phyloP scores from a whole-genome alignment of 2,797 vertebrate genomes.

The Sebastes flavidus region DNA sequence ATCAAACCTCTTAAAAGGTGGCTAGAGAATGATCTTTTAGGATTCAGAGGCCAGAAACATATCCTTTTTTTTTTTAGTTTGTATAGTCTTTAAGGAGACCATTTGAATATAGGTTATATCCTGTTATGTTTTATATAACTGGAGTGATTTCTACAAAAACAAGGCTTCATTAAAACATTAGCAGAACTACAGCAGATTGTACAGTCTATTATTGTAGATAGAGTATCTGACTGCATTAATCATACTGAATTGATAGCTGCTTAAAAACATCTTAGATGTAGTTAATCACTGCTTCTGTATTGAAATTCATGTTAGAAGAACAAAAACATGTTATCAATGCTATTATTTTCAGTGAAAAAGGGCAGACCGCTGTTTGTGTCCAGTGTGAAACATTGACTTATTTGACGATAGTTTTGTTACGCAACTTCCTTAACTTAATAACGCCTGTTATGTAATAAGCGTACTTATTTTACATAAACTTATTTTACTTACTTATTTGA shows the following conservation, averaged over 20 bases:
- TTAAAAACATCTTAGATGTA: background rate
- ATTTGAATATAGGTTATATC: background rate
- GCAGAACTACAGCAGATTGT: background rate
- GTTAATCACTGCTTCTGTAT: too few species aligned
- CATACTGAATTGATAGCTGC: background rate
- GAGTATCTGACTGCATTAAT: background rate
- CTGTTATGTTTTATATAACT: background rate
- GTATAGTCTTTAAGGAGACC: background rate
- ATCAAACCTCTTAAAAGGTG: background rate
- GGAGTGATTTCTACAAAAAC: background rate
- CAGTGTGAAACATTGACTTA: accelerated
- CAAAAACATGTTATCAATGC: too few species aligned
- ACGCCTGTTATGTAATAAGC: too few species aligned
- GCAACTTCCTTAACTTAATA: too few species aligned
- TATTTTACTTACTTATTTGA: too few species aligned
- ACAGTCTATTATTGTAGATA: background rate
- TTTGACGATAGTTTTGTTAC: too few species aligned
- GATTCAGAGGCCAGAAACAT: background rate
- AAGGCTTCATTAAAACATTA: background rate
- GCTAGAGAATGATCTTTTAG: background rate
- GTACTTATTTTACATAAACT: too few species aligned
- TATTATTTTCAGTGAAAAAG: too few species aligned
- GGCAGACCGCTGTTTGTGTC: too few species aligned
- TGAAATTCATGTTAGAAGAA: too few species aligned
- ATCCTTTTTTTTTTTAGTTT: too few species aligned